These are phyloP conservation scores for Hippocampus abdominalis DNA, from an alignment of 2,113 vertebrate genomes.

Conservation along the genomic window DNA sequence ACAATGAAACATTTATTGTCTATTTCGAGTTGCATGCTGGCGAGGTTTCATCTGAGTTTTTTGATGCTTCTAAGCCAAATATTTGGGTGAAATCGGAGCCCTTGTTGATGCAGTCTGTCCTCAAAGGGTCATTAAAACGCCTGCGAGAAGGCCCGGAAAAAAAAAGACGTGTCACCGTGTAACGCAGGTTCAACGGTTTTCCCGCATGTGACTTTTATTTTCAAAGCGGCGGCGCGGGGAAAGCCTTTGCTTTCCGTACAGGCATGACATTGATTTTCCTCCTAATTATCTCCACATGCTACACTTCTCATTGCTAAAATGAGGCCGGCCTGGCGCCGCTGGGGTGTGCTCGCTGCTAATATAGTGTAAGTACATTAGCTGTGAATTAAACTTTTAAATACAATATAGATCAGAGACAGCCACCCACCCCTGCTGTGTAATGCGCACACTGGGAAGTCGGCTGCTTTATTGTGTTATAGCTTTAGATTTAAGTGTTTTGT, in stretches of 20 bases:
- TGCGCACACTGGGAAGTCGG: neutral
- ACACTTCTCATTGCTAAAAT: conserved; percentile 34
- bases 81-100: conserved; percentile 50
- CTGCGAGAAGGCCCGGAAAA: conserved; percentile 30
- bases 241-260: conserved; percentile 43
- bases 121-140: conserved; percentile 34
- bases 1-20: conserved; percentile 29
- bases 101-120: conserved; percentile 33
- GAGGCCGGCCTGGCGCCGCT: conserved; percentile 22
- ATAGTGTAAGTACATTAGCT: conserved; percentile 66
- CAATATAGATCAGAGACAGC: conserved; percentile 42
- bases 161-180: conserved; percentile 39
- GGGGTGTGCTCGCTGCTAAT: conserved; percentile 34
- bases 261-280: conserved; percentile 66
- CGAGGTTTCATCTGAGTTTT: conserved; percentile 31
- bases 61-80: conserved; percentile 40
- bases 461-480: neutral
- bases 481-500: neutral
- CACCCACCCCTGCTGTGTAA: conserved; percentile 24
- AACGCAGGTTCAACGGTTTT: conserved; percentile 9
- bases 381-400: conserved; percentile 61
- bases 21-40: conserved; percentile 13
- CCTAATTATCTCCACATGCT: conserved; percentile 71
- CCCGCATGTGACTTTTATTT: conserved; percentile 52
- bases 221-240: conserved; percentile 33